Evolutionary conservation across 1,140 invertebrate species (phyloP), one percentile per base, ranked within the genome.

Genomic region (Halyomorpha halys): DNA sequence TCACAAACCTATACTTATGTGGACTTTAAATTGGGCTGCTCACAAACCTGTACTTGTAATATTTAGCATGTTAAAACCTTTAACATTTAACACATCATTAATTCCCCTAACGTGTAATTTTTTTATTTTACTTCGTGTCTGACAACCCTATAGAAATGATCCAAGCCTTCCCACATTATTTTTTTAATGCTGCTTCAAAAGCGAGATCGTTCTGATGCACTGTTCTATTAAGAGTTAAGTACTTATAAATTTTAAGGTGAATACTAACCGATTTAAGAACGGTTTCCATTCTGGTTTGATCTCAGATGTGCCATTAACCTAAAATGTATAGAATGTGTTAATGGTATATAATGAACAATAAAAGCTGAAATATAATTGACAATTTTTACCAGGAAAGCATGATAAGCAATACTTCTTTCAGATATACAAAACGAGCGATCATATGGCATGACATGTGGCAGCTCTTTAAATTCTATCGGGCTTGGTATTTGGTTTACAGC

Each of bases 371-470:
- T 47, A 16, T 16, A 16, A 47, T 16, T 5, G 15, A 47, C 45
- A 16, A 3, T 6, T 3, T 21, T 14, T 15, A 59, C 56, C 34
- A 27, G 9, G 15, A 59, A 60, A 60, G 27, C 13, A 4, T 18
- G 27, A 16, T 60, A 60, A 1, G 25, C 59, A 19, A 60, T 44
- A 44, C 59, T 25, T 8, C 16, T 44, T 23, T 60, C 30, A 23
- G 59, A 60, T 25, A 60, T 30, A 23, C 59, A 60, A 8, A 60
- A 44, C 1, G 59, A 60, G 30, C 16, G 49, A 25, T 30, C 27
- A 8, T 19, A 44, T 1, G 13, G 15, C n/a, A 21, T 34, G 25
- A 11, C 16, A 0, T 1, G 5, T 3, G 21, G 16, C 0, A 44
- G 3, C 11, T 60, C 30, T 21, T 19, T 44, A 3, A 44, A 44